Conservation (phyloP, 92 coral and sea anemone genomes). For the Parazoanthus swiftii region DNA sequence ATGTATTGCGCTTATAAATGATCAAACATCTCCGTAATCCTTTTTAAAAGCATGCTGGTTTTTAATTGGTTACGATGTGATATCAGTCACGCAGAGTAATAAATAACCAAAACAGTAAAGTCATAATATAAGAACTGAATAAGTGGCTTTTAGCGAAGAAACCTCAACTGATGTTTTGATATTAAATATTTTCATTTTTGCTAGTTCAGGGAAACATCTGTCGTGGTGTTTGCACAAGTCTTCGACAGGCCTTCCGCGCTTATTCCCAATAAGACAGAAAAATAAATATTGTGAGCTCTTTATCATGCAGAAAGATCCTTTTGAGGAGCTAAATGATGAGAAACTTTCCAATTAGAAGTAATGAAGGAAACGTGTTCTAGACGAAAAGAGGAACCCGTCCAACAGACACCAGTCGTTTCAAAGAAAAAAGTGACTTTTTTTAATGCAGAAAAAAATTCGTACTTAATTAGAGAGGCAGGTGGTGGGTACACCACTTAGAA, state of each 20-base stretch:
- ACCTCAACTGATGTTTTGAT: background rate
- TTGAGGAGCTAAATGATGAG: background rate
- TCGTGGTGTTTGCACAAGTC: background rate
- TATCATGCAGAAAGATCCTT: background rate
- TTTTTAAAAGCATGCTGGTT: background rate
- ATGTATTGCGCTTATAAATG: background rate
- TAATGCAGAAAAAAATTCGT: too few relatives aligned
- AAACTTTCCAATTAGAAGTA: background rate
- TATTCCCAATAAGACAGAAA: background rate
- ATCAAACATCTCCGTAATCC: background rate
- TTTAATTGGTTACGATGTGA: background rate
- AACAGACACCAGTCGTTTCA: background rate
- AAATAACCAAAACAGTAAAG: background rate
- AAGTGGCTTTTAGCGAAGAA: slow-evolving; percentile 25
- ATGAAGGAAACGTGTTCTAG: background rate
- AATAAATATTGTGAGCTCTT: background rate
- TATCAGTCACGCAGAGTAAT: background rate
- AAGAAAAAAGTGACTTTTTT: background rate
- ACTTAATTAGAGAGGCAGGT: background rate
- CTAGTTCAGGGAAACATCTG: background rate
- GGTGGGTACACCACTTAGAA: background rate
- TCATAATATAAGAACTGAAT: background rate
- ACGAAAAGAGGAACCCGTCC: background rate
- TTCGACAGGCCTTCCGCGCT: too few relatives aligned
- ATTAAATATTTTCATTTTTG: background rate